phyloP scores from a whole-genome alignment of 64 coral and sea anemone species.

The Montipora capricornis region DNA sequence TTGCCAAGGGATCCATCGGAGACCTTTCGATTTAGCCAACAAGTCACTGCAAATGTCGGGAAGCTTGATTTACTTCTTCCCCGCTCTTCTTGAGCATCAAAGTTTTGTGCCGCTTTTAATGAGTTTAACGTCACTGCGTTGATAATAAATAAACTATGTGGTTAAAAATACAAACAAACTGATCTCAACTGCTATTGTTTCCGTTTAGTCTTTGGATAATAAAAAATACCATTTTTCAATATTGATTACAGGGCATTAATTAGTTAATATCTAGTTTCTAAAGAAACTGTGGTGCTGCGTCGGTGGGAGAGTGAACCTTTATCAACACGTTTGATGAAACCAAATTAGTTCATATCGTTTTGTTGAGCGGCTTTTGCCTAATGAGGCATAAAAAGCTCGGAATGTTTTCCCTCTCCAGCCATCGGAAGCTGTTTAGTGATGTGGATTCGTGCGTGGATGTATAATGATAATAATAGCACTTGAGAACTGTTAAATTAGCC shows the following conservation, averaged over 20 bases:
- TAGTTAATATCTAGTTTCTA: slow-evolving; percentile 13
- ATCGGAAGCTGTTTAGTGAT: neutral
- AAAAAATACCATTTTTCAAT: slow-evolving; percentile 35
- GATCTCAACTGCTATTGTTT: slow-evolving; percentile 23
- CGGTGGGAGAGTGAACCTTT: too few species aligned
- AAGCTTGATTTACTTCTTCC: neutral
- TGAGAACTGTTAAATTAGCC: neutral
- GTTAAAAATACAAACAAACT: slow-evolving; percentile 61
- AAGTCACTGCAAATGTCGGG: neutral
- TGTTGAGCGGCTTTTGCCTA: neutral
- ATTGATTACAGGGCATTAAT: slow-evolving; percentile 40
- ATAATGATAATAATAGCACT: slow-evolving; percentile 21
- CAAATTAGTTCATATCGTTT: neutral
- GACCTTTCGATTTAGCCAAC: too few species aligned
- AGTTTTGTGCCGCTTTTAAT: slow-evolving; percentile 4
- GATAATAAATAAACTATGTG: slow-evolving; percentile 33
- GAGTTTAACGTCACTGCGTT: slow-evolving; percentile 4
- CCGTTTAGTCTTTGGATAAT: neutral
- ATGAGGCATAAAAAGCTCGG: neutral
- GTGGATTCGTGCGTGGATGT: neutral
- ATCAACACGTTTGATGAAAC: too few species aligned
- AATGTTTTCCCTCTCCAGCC: neutral
- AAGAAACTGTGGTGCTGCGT: too few species aligned
- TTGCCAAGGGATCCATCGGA: too few species aligned
- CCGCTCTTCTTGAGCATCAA: too few species aligned